Base-by-base conservation (phyloP, 35 echinoderm and acorn worm species). In the Holothuria glaberrima region DNA sequence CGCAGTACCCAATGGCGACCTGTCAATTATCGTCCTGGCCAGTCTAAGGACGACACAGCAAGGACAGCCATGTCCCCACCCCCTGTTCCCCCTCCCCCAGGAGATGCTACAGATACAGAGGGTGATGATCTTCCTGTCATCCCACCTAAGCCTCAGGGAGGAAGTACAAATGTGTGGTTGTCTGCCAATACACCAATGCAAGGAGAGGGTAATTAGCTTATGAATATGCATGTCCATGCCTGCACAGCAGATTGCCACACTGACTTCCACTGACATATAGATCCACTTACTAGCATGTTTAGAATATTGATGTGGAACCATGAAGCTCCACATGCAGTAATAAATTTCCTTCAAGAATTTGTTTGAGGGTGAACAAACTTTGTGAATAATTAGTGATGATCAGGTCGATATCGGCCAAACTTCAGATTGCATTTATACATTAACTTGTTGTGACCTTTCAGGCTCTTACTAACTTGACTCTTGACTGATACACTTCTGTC, bases 141-240 rank as follows among this genome's bases (percentile, higher is more conserved):
- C 44, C 74, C 74, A 78, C 74, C 74, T 27, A 78, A 78, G 41
- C 74, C 74, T 48, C 74, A 78, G 41, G 44, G 19, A 78, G 74
- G 74, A 78, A 25, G 41, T 38, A 50, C 36, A 41, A 78, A 78
- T n/a, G 74, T 78, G 18, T 78, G 74, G 74, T 78, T 78, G 41
- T 48, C 38, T 26, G 74, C 74, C 10, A 78, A 78, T 78, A 78
- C 41, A n/a, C 74, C 74, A 9, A 48, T 28, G 41, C 74, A 78
- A 78, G 74, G 74, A 78, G 74, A 78, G 74, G 74, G 74, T 78
- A 78, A 78, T 48, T 78, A 78, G 18, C 9, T 48, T 38, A 54
- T 78, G 74, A 78, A 78, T 78, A 78, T 78, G 74, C 74, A 78
- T 78, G 74, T 78, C 16, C 16, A 48, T 48, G 6, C 38, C 14